phyloP scores from a whole-genome alignment of 2,888 invertebrate species.

The Halictus quadricinctus region DNA sequence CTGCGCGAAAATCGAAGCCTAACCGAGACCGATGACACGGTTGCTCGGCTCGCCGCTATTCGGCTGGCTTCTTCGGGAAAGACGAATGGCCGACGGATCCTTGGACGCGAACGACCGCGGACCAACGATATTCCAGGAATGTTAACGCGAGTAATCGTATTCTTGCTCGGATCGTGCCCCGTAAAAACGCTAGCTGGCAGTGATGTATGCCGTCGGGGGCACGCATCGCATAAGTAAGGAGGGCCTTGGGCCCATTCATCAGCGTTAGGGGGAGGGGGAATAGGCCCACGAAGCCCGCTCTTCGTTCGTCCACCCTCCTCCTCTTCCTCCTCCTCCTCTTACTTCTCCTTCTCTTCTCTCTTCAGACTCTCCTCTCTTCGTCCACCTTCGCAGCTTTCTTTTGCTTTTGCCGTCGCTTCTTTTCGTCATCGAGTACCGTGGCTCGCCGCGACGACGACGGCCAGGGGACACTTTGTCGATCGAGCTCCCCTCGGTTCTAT shows the following conservation, averaged over 20 bases:
- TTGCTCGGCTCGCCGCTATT: constrained; percentile 25
- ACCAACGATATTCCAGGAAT: constrained; percentile 76
- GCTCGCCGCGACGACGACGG: background rate
- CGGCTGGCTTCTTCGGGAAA: constrained; percentile 44
- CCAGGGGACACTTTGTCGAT: constrained; percentile 25
- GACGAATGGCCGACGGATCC: constrained; percentile 68
- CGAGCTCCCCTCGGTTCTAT: constrained; percentile 13
- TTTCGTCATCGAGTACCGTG: constrained; percentile 4
- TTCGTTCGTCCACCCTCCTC: constrained; percentile 2
- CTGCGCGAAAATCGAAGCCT: constrained; percentile 40
- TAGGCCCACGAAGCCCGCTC: constrained; percentile 54
- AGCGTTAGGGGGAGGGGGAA: constrained; percentile 61
- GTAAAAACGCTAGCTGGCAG: constrained; percentile 79
- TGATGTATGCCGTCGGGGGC: constrained; percentile 78
- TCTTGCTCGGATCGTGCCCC: constrained; percentile 76
- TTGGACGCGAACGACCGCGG: constrained; percentile 60
- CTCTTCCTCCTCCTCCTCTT: background rate
- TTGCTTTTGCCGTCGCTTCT: background rate
- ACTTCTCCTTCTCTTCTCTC: background rate
- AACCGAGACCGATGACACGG: constrained; percentile 18
- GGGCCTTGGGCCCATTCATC: constrained; percentile 79
- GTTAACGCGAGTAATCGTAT: constrained; percentile 79
- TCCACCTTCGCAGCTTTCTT: background rate
- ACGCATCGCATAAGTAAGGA: constrained; percentile 79
- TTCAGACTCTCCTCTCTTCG: constrained; percentile 17